Base-by-base conservation (phyloP, 2,888 invertebrate genomes). In the Teleiodes luculella region DNA sequence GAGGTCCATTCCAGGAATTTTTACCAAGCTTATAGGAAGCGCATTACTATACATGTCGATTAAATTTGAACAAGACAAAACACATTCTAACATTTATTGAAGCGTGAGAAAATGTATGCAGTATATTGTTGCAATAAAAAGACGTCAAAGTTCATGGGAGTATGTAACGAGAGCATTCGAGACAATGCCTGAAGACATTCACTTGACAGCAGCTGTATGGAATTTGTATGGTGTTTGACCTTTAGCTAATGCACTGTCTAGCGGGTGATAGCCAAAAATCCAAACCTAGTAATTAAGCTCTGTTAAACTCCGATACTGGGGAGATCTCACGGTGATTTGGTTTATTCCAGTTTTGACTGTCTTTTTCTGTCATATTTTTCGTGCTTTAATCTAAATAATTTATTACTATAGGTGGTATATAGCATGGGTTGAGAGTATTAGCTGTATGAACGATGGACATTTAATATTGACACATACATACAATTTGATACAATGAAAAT, bases 281-380 rank as follows among this genome's bases (percentile, higher is more conserved):
- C 81, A 78, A 84, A 88, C 81, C 86, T 83, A 72, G 83, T 87
- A 88, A 88, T 87, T 88, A 88, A 72, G 46, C 60, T 69, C 80
- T 78, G 83, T 86, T 83, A 78, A 78, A 74, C 74, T 72, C 72
- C 77, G 78, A 80, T 79, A 79, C 68, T 65, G 61, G 55, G 70
- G 70, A 62, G 71, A 76, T 85, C 85, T 78, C 85, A 85, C 83
- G 83, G 75, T 74, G 70, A 11, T 35, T 43, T 18, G 13, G 53
- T 39, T 48, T 31, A 24, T 53, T 55, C 55, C 18, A 13, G 47
- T 36, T 51, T 48, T 11, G 16, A 31, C 43, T 31, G 2, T 8
- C 5, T 8, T 14, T 14, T 41, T 16, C 13, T 13, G n/a, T n/a
- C n/a, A n/a, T n/a, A 33, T 5, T 33, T 33, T 33, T 33, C 10